These are phyloP conservation scores for Cecidostiba fungosa DNA, from an alignment of 2,888 invertebrate genomes.

Conservation along the genomic window DNA sequence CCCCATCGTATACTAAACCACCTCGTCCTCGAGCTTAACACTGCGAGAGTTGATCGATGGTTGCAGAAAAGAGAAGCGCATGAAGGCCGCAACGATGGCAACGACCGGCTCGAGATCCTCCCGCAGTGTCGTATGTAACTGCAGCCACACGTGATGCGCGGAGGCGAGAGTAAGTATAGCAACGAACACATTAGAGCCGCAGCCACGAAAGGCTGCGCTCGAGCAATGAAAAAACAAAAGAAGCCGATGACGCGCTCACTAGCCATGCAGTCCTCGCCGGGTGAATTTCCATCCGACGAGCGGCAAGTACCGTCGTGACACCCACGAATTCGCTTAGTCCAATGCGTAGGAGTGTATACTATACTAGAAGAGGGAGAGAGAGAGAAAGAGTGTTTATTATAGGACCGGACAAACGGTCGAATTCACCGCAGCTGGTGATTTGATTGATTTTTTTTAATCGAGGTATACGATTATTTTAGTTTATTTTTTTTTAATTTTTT, in stretches of 20 bases:
- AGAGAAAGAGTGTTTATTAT: neutral
- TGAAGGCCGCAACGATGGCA: neutral
- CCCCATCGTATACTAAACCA: neutral
- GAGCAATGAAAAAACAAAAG: constrained; percentile 4
- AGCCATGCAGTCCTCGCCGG: neutral
- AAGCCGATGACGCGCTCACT: neutral
- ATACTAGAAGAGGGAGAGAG: no score
- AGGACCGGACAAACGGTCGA: no score
- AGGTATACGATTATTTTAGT: no score
- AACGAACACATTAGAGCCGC: neutral
- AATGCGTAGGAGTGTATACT: neutral
- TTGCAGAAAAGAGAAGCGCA: no score
- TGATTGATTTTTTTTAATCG: neutral
- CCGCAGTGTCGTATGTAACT: neutral
- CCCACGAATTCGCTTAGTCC: neutral
- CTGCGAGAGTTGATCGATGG: no score
- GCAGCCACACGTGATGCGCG: neutral
- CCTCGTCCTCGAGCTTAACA: no score
- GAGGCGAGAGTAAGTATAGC: neutral
- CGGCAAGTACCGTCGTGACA: constrained; percentile 23
- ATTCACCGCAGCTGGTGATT: neutral
- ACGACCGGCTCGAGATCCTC: constrained; percentile 1
- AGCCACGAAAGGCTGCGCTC: neutral
- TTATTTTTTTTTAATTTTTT: no score
- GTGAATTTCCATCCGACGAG: constrained; percentile 30